Percentiles rank a stretch among this genome's conserved stretches.
These are phyloP conservation scores for Salarias fasciatus DNA, from an alignment of 2,797 vertebrate species.

Conservation along the genomic window DNA sequence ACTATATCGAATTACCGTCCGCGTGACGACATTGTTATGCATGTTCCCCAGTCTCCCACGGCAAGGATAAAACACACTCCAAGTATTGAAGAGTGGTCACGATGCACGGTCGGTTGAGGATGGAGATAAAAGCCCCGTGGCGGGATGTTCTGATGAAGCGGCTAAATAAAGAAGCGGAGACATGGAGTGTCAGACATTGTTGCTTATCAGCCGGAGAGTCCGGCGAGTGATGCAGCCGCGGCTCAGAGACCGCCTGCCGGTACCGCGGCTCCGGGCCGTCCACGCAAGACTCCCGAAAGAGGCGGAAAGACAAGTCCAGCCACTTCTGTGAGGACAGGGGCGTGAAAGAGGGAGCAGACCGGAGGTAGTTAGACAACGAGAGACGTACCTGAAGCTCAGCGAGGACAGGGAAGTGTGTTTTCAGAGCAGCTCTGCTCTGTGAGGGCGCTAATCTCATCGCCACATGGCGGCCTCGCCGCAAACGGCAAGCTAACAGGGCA, in stretches of 20 bases:
- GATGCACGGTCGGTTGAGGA: conserved; percentile 16
- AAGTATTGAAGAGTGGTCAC: conserved; percentile 24
- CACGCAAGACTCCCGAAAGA: background rate
- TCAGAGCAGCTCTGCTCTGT: background rate
- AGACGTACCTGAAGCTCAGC: background rate
- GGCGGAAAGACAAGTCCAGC: background rate
- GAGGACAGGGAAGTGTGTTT: background rate
- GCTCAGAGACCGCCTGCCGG: conserved; percentile 17
- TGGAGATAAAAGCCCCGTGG: conserved; percentile 20
- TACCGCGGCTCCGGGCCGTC: conserved; percentile 1
- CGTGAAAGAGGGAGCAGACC: background rate
- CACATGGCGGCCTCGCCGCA: too few species aligned
- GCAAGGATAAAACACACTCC: conserved; percentile 30
- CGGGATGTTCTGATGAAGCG: conserved; percentile 19
- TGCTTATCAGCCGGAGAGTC: conserved; percentile 12
- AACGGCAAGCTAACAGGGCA: too few species aligned
- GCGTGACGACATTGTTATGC: conserved; percentile 40
- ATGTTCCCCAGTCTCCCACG: conserved; percentile 9
- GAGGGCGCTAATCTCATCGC: too few species aligned
- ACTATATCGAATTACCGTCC: conserved; percentile 51
- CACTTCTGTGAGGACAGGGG: conserved; percentile 4
- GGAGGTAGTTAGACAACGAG: background rate
- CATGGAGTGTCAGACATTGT: background rate
- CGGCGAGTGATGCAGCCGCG: conserved; percentile 1
- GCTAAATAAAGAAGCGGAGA: conserved; percentile 19